Evolutionary conservation across 2,113 vertebrate genomes (phyloP), one percentile per base, ranked within the genome.

Genomic region (Austrofundulus limnaeus): DNA sequence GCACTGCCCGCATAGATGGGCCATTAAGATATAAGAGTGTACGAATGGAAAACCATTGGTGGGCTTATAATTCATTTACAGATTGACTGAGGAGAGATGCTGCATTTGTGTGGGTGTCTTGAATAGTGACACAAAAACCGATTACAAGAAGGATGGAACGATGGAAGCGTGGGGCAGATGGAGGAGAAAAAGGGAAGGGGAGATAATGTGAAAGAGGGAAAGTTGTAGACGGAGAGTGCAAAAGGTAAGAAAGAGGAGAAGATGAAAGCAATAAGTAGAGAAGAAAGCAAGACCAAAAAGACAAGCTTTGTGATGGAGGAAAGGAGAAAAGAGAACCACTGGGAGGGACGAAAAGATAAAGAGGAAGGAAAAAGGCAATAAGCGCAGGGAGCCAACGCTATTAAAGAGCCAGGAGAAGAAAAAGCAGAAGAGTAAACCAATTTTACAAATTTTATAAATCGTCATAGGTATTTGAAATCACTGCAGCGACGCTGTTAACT

Each of bases 61-160:
- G 85, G 88, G 83, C 84, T 84, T 87, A 85, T 93, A 90, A 92
- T 91, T 91, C 88, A 90, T 90, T 92, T 91, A 92, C 70, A 77
- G 81, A 75, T 72, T 77, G 79, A 78, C 55, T 76, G 71, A 75
- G 68, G 34, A 75, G 61, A 65, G 71, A 75, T 56, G 64, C 20
- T 73, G 60, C 51, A 34, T 56, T 58, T 49, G 68, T 54, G 49
- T 57, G 61, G 56, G 48, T 28, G 48, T 49, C 43, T 53, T 54
- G 66, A 41, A 74, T 56, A 72, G 77, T 81, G 78, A 77, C 77
- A 77, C 81, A 66, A 51, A 61, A 79, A 80, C 77, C 43, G 77
- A 84, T 89, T 84, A 82, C 70, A 69, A 59, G 61, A 61, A 47
- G 46, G 46, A 66, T 21, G 57, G 51, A 23, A 68, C 48, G 60